Evolutionary conservation across 2,797 vertebrate genomes (phyloP).

Genomic region (Babyrousa celebensis): DNA sequence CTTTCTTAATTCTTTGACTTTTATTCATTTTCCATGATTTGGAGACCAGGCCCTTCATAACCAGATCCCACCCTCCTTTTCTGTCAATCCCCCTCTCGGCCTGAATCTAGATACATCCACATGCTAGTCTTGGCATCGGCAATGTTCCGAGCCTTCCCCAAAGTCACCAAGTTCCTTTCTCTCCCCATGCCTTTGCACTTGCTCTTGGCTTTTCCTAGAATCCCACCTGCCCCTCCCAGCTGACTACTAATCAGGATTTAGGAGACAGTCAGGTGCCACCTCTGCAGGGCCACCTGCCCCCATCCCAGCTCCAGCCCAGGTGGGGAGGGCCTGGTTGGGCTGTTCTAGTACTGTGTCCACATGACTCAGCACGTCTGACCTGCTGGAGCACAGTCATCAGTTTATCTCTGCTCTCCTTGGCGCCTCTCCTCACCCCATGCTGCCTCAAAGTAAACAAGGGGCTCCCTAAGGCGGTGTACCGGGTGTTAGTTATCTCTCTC

Average conservation of each 20-base stretch:
- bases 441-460: background rate
- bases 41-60: background rate
- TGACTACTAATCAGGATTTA: background rate
- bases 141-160: background rate
- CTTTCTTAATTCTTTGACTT: background rate
- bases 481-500: background rate
- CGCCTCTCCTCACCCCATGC: rapidly evolving
- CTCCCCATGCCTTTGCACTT: background rate
- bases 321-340: rapidly evolving
- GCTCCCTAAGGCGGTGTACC: background rate
- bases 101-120: background rate
- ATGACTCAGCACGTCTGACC: rapidly evolving
- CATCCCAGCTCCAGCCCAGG: background rate
- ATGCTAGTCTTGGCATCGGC: rapidly evolving
- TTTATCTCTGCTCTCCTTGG: background rate
- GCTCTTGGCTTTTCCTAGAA: background rate
- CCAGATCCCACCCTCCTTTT: background rate
- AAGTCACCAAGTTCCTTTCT: background rate
- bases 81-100: rapidly evolving
- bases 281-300: background rate
- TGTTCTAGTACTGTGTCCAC: rapidly evolving
- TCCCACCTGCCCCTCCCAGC: background rate
- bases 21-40: background rate
- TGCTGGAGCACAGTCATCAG: background rate
- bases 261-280: background rate